A percentile compares a stretch with the other conserved stretches of the same genome.
phyloP scores from a whole-genome alignment of 2,888 invertebrate species.

The Pandemis corylana region DNA sequence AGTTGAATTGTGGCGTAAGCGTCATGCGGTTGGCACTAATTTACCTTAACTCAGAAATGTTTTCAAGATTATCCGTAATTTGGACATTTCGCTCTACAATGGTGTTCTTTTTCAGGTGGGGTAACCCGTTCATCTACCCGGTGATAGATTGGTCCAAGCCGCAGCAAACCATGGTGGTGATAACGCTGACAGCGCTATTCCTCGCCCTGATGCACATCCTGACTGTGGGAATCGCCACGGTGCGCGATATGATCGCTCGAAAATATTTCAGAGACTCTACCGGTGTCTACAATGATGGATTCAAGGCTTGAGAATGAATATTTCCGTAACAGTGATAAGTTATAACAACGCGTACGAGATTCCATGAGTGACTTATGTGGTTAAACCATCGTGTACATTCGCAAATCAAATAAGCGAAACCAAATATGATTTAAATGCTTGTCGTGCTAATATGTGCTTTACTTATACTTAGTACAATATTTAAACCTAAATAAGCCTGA shows the following conservation, averaged over 20 bases:
- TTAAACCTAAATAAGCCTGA: slow-evolving; percentile 27
- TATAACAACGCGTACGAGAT: not conserved
- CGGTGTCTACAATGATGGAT: slow-evolving; percentile 74
- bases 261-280: slow-evolving; percentile 55
- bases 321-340: slow-evolving; percentile 1
- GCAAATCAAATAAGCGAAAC: slow-evolving; percentile 34
- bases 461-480: slow-evolving; percentile 38
- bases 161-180: slow-evolving; percentile 86
- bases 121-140: slow-evolving; percentile 89
- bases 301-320: slow-evolving; percentile 57
- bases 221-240: slow-evolving; percentile 84
- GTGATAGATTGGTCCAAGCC: slow-evolving; percentile 92
- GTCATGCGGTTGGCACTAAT: not conserved
- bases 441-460: slow-evolving; percentile 43
- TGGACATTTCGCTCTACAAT: too few species aligned
- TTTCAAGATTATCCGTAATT: too few species aligned
- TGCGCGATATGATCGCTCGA: slow-evolving; percentile 71
- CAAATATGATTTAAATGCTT: slow-evolving; percentile 26
- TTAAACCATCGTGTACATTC: slow-evolving; percentile 21
- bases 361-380: slow-evolving; percentile 6
- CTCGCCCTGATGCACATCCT: slow-evolving; percentile 87
- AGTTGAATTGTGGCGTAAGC: not conserved
- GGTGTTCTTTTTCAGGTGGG: slow-evolving; percentile 81
- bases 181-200: slow-evolving; percentile 87
- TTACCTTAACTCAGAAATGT: not conserved